Base-by-base conservation (phyloP, 2,113 vertebrate species). In the Corythornis vintsioides region DNA sequence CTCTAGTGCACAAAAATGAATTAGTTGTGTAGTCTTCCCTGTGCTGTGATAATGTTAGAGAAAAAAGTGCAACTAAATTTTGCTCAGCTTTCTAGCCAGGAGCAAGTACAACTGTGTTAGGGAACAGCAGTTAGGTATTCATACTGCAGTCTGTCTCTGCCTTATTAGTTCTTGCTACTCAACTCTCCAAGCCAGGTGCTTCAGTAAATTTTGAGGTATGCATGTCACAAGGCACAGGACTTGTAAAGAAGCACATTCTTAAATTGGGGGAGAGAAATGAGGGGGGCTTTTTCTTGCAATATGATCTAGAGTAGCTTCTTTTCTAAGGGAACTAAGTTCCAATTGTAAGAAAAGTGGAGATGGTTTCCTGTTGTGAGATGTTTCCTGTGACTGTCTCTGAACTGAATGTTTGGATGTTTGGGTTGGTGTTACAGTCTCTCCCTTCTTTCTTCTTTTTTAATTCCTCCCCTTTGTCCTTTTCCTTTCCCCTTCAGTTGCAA, bases 401-500 rank as follows among this genome's bases (percentile, higher is more conserved):
- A 52, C 43, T 73, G 33, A 83, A n/a, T 64, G 42, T 79, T 65
- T 70, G 25, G 17, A n/a, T 64, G 42, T 79, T 65, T 70, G 28
- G 17, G 22, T 21, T 82, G 22, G 10, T 87, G 10, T 73, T 86
- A 26, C 31, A 42, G 31, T 53, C 11, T 69, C 42, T 86, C 40
- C 45, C 1, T 47, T 43, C 29, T 55, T 4, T 2, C 25, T 31
- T 43, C 10, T 7, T 3, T 60, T 67, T 33, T 9, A 18, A 47
- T 18, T 47, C 19, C 19, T 47, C 19, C 16, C 16, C 47, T 47
- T 20, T 7, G 29, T 25, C 24, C 11, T 40, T 66, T 95, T 93
- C 61, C 20, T 92, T 71, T 64, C 14, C 7, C 47, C 52, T 92
- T 48, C 84, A 99, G 99, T 95, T 99, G 99, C 93, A 99, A 99